phyloP scores from a whole-genome alignment of 1,140 invertebrate species.

The Fopius arisanus region DNA sequence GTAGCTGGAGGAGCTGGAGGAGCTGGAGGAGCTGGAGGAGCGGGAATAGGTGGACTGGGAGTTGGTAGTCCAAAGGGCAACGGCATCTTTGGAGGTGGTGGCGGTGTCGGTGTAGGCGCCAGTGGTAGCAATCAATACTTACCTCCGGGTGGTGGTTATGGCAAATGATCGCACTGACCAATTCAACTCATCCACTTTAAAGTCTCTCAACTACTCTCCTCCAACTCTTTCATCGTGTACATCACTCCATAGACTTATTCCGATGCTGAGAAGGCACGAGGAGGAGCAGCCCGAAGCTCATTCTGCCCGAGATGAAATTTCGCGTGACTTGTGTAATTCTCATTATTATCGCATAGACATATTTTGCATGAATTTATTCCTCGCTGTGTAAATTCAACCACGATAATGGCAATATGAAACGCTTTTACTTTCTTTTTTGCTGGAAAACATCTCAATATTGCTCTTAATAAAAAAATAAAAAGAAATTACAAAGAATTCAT shows the following conservation, averaged over 20 bases:
- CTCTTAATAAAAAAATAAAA: background rate
- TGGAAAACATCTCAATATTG: background rate
- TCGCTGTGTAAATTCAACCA: background rate
- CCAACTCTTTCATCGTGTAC: background rate
- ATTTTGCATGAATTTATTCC: background rate
- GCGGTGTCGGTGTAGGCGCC: constrained; percentile 37
- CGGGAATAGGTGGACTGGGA: constrained; percentile 23
- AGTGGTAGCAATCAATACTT: constrained; percentile 56
- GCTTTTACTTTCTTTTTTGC: background rate
- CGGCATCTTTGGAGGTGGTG: constrained; percentile 19
- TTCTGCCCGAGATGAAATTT: background rate
- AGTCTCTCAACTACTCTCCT: background rate
- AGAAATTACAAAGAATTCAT: background rate
- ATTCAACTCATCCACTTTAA: background rate
- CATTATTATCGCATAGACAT: background rate
- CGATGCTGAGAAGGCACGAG: background rate
- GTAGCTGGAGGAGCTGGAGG: constrained; percentile 27
- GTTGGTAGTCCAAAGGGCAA: constrained; percentile 33
- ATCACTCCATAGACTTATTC: background rate
- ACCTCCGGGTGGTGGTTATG: constrained; percentile 51
- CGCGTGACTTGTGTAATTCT: constrained; percentile 2
- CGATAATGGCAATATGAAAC: background rate
- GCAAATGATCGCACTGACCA: constrained; percentile 49
- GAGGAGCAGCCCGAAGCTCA: background rate
- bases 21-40: no score